Evolutionary conservation across 2,113 vertebrate species (phyloP).

Genomic region (Noctilio leporinus): DNA sequence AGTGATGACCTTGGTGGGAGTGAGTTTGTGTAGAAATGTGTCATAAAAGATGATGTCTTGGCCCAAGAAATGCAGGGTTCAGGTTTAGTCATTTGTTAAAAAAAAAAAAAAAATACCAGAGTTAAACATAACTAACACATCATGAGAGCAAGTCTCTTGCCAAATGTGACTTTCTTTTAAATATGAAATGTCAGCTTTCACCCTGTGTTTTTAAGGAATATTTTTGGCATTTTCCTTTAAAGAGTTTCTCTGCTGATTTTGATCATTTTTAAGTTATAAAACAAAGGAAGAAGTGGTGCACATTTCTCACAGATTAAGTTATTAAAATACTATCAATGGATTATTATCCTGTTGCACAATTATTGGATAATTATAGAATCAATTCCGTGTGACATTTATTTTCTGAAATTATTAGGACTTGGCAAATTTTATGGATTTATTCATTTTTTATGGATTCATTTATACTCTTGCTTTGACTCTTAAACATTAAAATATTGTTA

Average conservation of each 20-base stretch:
- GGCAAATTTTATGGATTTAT: neutral
- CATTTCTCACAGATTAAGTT: neutral
- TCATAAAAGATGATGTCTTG: conserved; percentile 81
- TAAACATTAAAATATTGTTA: neutral
- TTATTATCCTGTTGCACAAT: neutral
- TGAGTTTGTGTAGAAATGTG: conserved; percentile 82
- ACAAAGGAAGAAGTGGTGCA: conserved; percentile 43
- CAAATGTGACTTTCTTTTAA: conserved; percentile 80
- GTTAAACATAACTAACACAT: conserved; percentile 79
- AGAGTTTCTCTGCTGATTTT: conserved; percentile 69
- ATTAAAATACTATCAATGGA: conserved; percentile 46
- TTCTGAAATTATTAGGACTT: neutral
- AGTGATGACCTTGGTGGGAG: conserved; percentile 78
- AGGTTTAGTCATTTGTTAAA: conserved; percentile 80
- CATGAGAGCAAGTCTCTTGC: conserved; percentile 72
- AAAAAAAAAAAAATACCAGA: conserved; percentile 78
- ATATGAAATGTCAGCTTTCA: conserved; percentile 74
- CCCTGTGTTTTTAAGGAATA: conserved; percentile 75
- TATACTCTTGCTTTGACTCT: neutral
- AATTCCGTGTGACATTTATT: neutral
- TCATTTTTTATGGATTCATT: neutral
- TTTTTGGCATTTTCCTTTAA: conserved; percentile 79
- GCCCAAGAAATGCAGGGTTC: conserved; percentile 73
- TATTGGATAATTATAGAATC: neutral
- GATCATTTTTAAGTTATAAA: conserved; percentile 72